Percentiles rank a stretch among this genome's conserved stretches.
Conservation (phyloP, 2,888 invertebrate genomes). For the Tipula lateralis region DNA sequence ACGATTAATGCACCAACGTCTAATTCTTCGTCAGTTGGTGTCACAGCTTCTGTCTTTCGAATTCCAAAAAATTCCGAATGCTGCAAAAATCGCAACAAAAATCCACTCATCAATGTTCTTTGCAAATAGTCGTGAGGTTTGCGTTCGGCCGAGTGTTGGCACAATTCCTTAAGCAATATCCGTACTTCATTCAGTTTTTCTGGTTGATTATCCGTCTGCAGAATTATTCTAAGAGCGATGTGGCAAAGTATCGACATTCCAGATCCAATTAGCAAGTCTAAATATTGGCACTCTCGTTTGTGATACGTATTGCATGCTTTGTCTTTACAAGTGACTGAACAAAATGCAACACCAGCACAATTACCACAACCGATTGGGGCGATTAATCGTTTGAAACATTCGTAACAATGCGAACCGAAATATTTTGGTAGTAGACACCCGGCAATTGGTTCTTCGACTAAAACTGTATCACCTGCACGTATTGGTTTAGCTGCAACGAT, state of each 20-base stretch:
- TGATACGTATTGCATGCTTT: conserved; percentile 64
- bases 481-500: conserved; percentile 56
- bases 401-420: conserved; percentile 74
- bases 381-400: conserved; percentile 71
- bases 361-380: conserved; percentile 66
- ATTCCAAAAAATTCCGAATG: conserved; percentile 60
- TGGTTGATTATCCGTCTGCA: conserved; percentile 56
- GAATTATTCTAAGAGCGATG: conserved; percentile 71
- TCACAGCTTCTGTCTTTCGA: conserved; percentile 48
- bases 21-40: conserved; percentile 54
- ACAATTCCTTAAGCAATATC: conserved; percentile 59
- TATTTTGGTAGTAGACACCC: conserved; percentile 67
- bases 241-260: conserved; percentile 78
- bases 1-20: conserved; percentile 62
- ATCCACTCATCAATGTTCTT: conserved; percentile 70
- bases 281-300: conserved; percentile 66
- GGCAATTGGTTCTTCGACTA: conserved; percentile 68
- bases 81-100: conserved; percentile 66
- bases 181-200: conserved; percentile 46
- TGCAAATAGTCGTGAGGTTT: conserved; percentile 66
- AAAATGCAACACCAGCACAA: conserved; percentile 75
- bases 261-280: conserved; percentile 68
- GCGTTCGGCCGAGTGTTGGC: conserved; percentile 60
- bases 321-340: conserved; percentile 61
- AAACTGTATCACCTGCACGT: conserved; percentile 65